Evolutionary conservation across 92 coral and sea anemone genomes (phyloP).

Genomic region (Zoanthus sociatus): DNA sequence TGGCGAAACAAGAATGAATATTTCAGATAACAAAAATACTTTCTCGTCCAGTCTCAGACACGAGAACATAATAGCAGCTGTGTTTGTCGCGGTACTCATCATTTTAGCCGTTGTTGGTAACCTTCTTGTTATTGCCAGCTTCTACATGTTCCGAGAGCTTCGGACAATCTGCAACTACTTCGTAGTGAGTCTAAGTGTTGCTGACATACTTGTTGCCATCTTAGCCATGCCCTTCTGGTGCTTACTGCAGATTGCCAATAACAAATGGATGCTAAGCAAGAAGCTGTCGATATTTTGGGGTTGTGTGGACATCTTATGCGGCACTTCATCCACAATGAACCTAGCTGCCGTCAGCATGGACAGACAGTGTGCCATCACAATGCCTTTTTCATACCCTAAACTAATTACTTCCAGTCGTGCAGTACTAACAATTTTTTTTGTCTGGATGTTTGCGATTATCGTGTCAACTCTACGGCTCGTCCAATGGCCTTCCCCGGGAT

Average conservation of each 20-base stretch:
- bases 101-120: slow-evolving; percentile 72
- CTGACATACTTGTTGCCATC: slow-evolving; percentile 85
- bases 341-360: slow-evolving; percentile 88
- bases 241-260: slow-evolving; percentile 73
- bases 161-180: slow-evolving; percentile 86
- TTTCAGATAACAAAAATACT: slow-evolving; percentile 9
- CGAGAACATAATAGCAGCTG: slow-evolving; percentile 69
- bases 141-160: slow-evolving; percentile 74
- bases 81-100: slow-evolving; percentile 72
- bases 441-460: slow-evolving; percentile 74
- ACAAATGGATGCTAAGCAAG: slow-evolving; percentile 68
- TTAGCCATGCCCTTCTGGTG: slow-evolving; percentile 95
- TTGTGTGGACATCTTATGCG: slow-evolving; percentile 88
- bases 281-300: slow-evolving; percentile 71
- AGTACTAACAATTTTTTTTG: slow-evolving; percentile 64
- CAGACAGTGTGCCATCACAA: slow-evolving; percentile 83
- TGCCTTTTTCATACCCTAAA: slow-evolving; percentile 75
- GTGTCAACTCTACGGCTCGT: slow-evolving; percentile 72
- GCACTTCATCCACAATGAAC: slow-evolving; percentile 88
- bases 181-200: slow-evolving; percentile 86
- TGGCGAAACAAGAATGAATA: slow-evolving; percentile 43
- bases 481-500: slow-evolving; percentile 60
- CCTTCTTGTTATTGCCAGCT: slow-evolving; percentile 75
- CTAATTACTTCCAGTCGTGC: slow-evolving; percentile 75
- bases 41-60: slow-evolving; percentile 45